Evolutionary conservation across 2,888 invertebrate species (phyloP).

Genomic region (Homarus gammarus): DNA sequence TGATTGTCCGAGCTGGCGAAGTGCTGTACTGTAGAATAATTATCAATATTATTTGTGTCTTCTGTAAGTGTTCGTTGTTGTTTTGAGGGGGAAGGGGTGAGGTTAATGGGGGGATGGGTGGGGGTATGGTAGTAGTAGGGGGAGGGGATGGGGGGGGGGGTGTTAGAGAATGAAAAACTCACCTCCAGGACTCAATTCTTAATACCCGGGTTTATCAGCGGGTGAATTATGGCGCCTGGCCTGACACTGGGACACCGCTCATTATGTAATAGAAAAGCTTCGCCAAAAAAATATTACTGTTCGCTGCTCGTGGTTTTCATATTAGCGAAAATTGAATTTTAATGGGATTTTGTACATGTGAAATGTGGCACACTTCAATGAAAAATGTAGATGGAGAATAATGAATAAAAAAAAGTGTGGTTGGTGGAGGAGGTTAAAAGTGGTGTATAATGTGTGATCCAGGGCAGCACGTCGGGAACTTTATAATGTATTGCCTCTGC

Average conservation of each 20-base stretch:
- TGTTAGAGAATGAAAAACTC: neutral
- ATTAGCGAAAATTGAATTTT: conserved; percentile 21
- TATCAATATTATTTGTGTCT: too few relatives aligned
- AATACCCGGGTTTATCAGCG: neutral
- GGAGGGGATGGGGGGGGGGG: too few relatives aligned
- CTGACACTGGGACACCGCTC: conserved; percentile 20
- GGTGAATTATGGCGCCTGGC: neutral
- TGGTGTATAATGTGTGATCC: conserved; percentile 12
- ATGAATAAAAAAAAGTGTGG: neutral
- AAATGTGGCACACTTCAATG: conserved; percentile 22
- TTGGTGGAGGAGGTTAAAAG: neutral
- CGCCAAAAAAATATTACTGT: conserved; percentile 2
- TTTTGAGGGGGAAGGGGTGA: neutral
- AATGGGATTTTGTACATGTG: conserved; percentile 31
- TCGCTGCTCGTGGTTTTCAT: neutral
- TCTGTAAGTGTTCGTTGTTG: too few relatives aligned
- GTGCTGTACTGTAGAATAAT: too few relatives aligned
- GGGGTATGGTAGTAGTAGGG: neutral
- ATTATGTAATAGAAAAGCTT: conserved; percentile 33
- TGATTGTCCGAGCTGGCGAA: too few relatives aligned
- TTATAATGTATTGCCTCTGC: conserved; percentile 23
- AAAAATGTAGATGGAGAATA: neutral
- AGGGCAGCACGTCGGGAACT: neutral
- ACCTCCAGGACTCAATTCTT: neutral
- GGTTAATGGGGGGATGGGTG: too few relatives aligned